Base-by-base conservation (phyloP, 1,140 invertebrate species). In the Saxidomus purpurata region DNA sequence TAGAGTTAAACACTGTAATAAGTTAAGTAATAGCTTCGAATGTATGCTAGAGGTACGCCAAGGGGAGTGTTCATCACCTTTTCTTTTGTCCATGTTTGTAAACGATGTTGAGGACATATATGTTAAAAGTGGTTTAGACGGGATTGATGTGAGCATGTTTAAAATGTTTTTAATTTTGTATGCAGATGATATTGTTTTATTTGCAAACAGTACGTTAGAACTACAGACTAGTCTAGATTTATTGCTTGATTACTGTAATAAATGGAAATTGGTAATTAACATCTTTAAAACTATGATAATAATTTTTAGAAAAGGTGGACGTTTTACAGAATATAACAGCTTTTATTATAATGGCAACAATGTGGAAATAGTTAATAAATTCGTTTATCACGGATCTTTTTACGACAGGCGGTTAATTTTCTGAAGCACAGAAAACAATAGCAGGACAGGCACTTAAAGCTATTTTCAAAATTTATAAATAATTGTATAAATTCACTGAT, bases 71-170 rank as follows among this genome's bases (percentile, higher is more conserved):
- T 31, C 86, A 11, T 85, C 55, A 22, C 89, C 89, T 6, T 61
- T 90, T 25, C 38, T 90, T 25, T 90, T 90, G 52, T 63, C 81
- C 25, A 79, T 90, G 28, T 90, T 77, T 43, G 28, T 90, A 13
- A 86, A 79, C 49, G 83, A 85, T 38, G 19, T 85, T 6, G 76
- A 86, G 86, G 69, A 84, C 43, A n/a, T 25, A 43, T 84, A 47
- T 40, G n/a, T 69, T 25, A 6, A 22, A 25, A 9, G 71, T 6
- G 82, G 63, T 22, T 43, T 49, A 13, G 6, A 69, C 40, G 82
- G 82, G 13, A 43, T 84, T 25, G 63, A 84, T 47, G 25, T 84
- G 22, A 6, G 13, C 31, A 43, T 47, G 22, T 28, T 84, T 25
- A 69, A 84, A 84, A 31, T 84, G 34, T 84, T 69, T 47, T 25